Evolutionary conservation across 2,888 invertebrate species (phyloP).

Genomic region (Aleiodes alternator): DNA sequence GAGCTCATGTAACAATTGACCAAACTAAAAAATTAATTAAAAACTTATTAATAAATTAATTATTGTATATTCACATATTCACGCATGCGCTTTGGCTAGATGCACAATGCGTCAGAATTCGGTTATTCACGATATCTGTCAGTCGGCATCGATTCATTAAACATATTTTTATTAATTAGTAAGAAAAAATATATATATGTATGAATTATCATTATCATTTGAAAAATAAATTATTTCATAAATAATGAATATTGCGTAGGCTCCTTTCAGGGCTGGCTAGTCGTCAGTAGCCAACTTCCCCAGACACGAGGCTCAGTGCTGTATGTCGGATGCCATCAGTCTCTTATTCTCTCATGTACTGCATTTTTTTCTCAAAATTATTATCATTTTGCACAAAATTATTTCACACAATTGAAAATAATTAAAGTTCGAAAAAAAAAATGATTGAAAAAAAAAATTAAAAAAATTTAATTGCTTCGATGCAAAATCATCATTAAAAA

Average conservation of each 20-base stretch:
- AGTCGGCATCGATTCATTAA: slow-evolving; percentile 56
- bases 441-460: slow-evolving; percentile 54
- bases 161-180: neutral
- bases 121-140: slow-evolving; percentile 63
- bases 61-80: slow-evolving; percentile 36
- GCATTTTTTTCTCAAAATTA: slow-evolving; percentile 25
- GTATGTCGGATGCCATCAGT: slow-evolving; percentile 73
- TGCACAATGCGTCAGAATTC: slow-evolving; percentile 77
- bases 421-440: no score
- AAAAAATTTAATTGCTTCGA: slow-evolving; percentile 46
- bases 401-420: no score
- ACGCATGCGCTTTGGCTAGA: slow-evolving; percentile 74
- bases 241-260: slow-evolving; percentile 59
- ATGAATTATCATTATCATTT: neutral
- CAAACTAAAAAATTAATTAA: neutral
- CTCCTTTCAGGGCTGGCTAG: slow-evolving; percentile 73
- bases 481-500: no score
- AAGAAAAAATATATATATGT: slow-evolving; percentile 2
- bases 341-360: slow-evolving; percentile 47
- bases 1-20: slow-evolving; percentile 26
- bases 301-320: slow-evolving; percentile 77
- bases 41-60: slow-evolving; percentile 8
- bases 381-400: no score
- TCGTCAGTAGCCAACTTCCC: slow-evolving; percentile 73
- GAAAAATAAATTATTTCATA: no score